These are phyloP conservation scores for Pleuronectes platessa DNA, from an alignment of 2,113 vertebrate species.

Conservation along the genomic window DNA sequence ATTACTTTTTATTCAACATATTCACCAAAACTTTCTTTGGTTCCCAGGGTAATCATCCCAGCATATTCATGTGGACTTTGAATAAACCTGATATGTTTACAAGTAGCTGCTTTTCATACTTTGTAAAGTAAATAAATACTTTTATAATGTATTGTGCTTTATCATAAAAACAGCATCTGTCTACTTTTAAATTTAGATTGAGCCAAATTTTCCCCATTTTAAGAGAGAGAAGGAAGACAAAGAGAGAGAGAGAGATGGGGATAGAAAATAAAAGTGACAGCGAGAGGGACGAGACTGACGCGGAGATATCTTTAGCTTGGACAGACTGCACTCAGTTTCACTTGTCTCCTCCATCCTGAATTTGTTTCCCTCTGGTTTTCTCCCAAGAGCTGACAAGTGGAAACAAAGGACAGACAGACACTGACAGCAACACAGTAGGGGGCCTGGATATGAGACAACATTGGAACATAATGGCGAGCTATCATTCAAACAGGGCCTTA, in stretches of 20 bases:
- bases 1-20: neutral
- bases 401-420: conserved; percentile 59
- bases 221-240: conserved; percentile 36
- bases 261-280: conserved; percentile 53
- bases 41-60: too few species aligned
- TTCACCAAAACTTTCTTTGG: neutral
- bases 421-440: conserved; percentile 45
- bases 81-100: neutral
- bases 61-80: neutral
- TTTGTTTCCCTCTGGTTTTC: conserved; percentile 56
- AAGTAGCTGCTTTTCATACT: neutral
- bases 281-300: conserved; percentile 44
- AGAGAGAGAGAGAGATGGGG: conserved; percentile 31
- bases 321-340: conserved; percentile 60
- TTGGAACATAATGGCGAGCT: conserved; percentile 6
- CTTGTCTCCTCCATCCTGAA: conserved; percentile 57
- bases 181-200: conserved; percentile 31
- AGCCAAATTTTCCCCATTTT: conserved; percentile 24
- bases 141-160: too few species aligned
- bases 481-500: conserved; percentile 22
- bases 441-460: conserved; percentile 26
- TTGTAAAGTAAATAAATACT: neutral
- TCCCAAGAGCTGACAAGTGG: conserved; percentile 56
- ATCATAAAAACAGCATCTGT: neutral
- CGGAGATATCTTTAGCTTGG: conserved; percentile 60